phyloP scores from a whole-genome alignment of 2,113 vertebrate genomes.

The Zootoca vivipara region DNA sequence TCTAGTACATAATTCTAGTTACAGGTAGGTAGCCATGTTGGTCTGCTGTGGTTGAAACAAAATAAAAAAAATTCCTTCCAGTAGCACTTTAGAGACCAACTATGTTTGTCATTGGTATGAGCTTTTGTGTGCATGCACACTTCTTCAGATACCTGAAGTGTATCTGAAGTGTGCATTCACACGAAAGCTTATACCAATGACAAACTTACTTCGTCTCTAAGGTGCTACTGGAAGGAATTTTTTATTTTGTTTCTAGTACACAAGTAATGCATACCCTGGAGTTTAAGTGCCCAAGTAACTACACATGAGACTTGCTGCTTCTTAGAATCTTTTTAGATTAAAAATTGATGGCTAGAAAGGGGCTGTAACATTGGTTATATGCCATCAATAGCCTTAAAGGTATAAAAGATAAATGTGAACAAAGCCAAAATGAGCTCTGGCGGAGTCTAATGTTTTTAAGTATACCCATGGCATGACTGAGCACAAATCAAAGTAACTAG shows the following conservation, averaged over 20 bases:
- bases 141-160: too few relatives aligned
- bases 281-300: conserved; percentile 67
- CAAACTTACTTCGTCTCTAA: too few relatives aligned
- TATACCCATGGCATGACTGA: conserved; percentile 80
- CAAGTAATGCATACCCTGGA: conserved; percentile 51
- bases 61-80: too few relatives aligned
- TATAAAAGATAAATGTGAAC: conserved; percentile 85
- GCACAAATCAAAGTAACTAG: conserved; percentile 96
- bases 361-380: conserved; percentile 79
- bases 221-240: too few relatives aligned
- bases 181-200: too few relatives aligned
- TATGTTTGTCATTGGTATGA: too few relatives aligned
- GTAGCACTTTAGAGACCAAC: too few relatives aligned
- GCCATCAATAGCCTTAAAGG: conserved; percentile 77
- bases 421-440: conserved; percentile 77
- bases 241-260: conserved; percentile 50
- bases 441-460: conserved; percentile 80
- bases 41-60: too few relatives aligned
- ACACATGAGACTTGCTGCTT: conserved; percentile 65
- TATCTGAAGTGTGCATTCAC: too few relatives aligned
- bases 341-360: conserved; percentile 81
- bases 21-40: too few relatives aligned
- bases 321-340: conserved; percentile 77
- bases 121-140: too few relatives aligned
- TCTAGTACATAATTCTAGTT: conserved; percentile 40